Conservation (phyloP, 2,113 vertebrate species). For the Protomyctophum bolini region DNA sequence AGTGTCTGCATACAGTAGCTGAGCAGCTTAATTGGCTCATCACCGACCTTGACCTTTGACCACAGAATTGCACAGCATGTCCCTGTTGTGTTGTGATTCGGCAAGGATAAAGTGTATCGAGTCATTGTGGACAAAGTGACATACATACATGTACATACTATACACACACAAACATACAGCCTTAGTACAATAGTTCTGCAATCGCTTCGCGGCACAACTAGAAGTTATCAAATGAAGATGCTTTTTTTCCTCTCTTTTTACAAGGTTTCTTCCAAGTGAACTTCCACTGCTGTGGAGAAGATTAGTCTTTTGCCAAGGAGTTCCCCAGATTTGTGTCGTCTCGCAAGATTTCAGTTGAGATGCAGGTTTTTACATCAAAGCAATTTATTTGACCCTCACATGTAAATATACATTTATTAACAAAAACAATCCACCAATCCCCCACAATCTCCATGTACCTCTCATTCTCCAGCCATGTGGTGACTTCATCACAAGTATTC, state of each 20-base stretch:
- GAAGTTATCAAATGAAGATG: conserved; percentile 43
- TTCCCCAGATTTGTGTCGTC: conserved; percentile 17
- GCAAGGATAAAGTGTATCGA: no score
- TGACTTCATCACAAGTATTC: conserved; percentile 6
- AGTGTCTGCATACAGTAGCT: no score
- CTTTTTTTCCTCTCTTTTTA: conserved; percentile 52
- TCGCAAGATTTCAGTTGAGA: conserved; percentile 32
- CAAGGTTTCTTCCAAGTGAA: conserved; percentile 35
- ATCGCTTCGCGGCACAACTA: conserved; percentile 6
- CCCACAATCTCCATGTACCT: conserved; percentile 13
- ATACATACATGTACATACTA: no score
- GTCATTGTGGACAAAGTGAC: no score
- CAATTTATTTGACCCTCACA: conserved; percentile 32
- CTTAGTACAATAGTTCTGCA: no score
- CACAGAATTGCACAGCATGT: no score
- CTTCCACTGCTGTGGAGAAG: conserved; percentile 16
- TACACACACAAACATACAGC: no score
- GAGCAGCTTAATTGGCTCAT: no score
- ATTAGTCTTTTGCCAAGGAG: background rate
- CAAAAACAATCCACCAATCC: conserved; percentile 27
- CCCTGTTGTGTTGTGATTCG: no score
- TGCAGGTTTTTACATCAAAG: conserved; percentile 74
- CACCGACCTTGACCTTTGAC: no score
- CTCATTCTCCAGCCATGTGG: conserved; percentile 14
- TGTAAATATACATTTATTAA: conserved; percentile 37